Evolutionary conservation across 2,888 invertebrate genomes (phyloP).

Genomic region (Sinodicranocentrus sp.): DNA sequence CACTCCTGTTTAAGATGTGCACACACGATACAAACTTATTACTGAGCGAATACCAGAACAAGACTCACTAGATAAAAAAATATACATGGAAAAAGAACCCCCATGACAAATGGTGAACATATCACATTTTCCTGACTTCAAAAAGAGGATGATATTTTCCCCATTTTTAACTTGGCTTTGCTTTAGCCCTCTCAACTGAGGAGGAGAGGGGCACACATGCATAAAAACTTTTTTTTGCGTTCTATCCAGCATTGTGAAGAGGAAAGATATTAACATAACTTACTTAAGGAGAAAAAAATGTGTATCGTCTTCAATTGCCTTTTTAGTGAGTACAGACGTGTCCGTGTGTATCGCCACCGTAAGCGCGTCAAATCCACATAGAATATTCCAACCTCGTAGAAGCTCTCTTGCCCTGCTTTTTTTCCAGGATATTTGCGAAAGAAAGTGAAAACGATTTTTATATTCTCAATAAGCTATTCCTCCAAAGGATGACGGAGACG

Average conservation of each 20-base stretch:
- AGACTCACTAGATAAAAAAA: slow-evolving; percentile 15
- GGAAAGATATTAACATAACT: background rate
- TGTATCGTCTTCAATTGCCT: background rate
- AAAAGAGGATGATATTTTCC: background rate
- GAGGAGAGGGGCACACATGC: slow-evolving; percentile 32
- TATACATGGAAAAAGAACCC: slow-evolving; percentile 6
- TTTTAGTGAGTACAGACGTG: background rate
- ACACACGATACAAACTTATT: slow-evolving; percentile 16
- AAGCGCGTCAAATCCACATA: background rate
- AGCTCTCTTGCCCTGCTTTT: background rate
- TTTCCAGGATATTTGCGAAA: background rate
- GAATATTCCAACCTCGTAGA: too few species aligned
- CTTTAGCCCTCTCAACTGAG: background rate
- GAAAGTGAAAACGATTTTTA: slow-evolving; percentile 2
- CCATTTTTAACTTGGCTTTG: slow-evolving; percentile 11
- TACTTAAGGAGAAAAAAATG: background rate
- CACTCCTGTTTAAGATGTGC: background rate
- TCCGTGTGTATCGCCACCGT: background rate
- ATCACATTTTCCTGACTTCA: slow-evolving; percentile 35
- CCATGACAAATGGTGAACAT: slow-evolving; percentile 66
- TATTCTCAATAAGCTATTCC: slow-evolving; percentile 23
- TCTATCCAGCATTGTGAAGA: background rate
- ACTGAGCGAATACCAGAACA: slow-evolving; percentile 11
- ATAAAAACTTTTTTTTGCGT: slow-evolving; percentile 22
- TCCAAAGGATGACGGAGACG: slow-evolving; percentile 16